phyloP scores from a whole-genome alignment of 2,113 vertebrate species.

The Numenius arquata region DNA sequence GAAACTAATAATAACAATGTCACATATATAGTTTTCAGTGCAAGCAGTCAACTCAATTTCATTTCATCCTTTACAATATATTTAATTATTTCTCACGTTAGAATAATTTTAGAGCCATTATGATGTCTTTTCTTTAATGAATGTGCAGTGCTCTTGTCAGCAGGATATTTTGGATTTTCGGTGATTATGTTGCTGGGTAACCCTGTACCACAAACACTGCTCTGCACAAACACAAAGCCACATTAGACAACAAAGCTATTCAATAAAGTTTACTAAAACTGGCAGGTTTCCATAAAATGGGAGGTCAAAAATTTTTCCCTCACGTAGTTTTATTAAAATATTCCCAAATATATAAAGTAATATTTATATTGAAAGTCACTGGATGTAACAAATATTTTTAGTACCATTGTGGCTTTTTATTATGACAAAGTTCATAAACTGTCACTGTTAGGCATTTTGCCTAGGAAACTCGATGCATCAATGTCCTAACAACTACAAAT shows the following conservation, averaged over 20 bases:
- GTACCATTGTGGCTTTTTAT: background rate
- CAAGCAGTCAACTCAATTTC: background rate
- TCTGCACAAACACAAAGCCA: slow-evolving; percentile 24
- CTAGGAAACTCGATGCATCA: background rate
- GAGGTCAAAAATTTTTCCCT: background rate
- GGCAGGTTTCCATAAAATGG: background rate
- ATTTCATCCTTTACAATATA: background rate
- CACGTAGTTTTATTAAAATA: background rate
- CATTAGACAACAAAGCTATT: background rate
- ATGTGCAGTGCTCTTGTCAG: background rate
- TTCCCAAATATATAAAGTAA: background rate
- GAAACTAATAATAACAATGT: background rate
- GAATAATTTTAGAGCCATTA: background rate
- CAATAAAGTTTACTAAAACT: background rate
- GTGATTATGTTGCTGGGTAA: slow-evolving; percentile 37
- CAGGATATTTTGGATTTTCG: background rate
- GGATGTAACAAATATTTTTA: background rate
- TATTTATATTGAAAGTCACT: background rate
- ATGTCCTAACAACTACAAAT: background rate
- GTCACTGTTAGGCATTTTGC: background rate
- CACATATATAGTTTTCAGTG: background rate
- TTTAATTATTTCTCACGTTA: background rate
- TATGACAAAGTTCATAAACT: background rate
- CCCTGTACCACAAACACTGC: background rate
- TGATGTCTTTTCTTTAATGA: background rate